Percentiles rank a stretch among this genome's conserved stretches.
Conservation (phyloP, 2,888 invertebrate genomes). For the Thelaira solivaga region DNA sequence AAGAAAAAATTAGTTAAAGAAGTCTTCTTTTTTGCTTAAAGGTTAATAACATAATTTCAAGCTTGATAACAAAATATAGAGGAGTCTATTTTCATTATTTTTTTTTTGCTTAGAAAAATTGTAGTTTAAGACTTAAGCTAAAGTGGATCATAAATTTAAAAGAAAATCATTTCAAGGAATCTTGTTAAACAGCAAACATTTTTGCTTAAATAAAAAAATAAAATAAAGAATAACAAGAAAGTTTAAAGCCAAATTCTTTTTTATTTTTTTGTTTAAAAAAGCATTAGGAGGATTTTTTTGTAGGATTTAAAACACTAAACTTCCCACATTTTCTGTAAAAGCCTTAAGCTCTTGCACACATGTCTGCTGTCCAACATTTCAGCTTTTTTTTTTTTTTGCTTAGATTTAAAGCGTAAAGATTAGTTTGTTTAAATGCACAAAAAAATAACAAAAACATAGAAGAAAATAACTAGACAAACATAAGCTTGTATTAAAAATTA, state of each 20-base stretch:
- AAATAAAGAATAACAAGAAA: background rate
- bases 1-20: background rate
- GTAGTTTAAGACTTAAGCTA: background rate
- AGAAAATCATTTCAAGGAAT: constrained; percentile 11
- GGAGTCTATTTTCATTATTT: background rate
- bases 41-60: constrained; percentile 49
- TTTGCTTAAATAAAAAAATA: background rate
- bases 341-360: background rate
- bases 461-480: no score
- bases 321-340: constrained; percentile 10
- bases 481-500: constrained; percentile 37
- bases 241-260: no score
- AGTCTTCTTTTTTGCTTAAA: background rate
- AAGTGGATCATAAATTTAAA: background rate
- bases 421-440: background rate
- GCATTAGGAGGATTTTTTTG: background rate
- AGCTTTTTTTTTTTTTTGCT: background rate
- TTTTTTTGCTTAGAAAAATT: background rate
- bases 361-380: background rate
- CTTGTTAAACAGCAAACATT: background rate
- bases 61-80: constrained; percentile 24
- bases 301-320: background rate
- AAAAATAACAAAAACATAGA: no score
- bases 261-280: constrained; percentile 9
- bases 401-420: constrained; percentile 45